Evolutionary conservation across 1,140 invertebrate genomes (phyloP).

Genomic region (Belonocnema kinseyi): DNA sequence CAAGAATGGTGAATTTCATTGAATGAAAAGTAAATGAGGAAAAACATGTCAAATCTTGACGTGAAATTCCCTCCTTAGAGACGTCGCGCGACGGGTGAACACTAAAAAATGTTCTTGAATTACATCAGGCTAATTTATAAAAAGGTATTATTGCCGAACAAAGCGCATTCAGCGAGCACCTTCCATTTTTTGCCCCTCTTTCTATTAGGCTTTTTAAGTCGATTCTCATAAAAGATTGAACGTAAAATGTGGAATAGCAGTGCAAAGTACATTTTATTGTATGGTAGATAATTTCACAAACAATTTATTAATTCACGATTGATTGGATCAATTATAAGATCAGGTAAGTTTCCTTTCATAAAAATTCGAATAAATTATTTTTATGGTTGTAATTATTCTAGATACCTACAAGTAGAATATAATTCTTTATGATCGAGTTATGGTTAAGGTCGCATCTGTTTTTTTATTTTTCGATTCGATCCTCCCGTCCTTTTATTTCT

Average conservation of each 20-base stretch:
- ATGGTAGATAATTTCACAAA: not conserved
- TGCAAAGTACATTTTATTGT: not conserved
- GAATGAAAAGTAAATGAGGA: not conserved
- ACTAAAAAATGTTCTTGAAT: slow-evolving; percentile 45
- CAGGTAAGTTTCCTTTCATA: not conserved
- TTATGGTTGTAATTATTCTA: slow-evolving; percentile 6
- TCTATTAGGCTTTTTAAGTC: slow-evolving; percentile 1
- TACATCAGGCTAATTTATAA: slow-evolving; percentile 58
- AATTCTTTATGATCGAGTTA: not conserved
- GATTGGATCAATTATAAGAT: not conserved
- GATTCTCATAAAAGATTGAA: not conserved
- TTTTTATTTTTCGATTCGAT: slow-evolving; percentile 24
- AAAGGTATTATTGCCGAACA: slow-evolving; percentile 44
- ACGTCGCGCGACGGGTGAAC: not conserved
- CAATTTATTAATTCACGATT: not conserved
- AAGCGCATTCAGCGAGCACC: slow-evolving; percentile 28
- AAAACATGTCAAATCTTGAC: slow-evolving; percentile 3
- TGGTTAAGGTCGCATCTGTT: not conserved
- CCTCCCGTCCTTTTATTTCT: slow-evolving; percentile 21
- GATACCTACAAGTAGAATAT: not conserved
- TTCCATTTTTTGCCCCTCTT: slow-evolving; percentile 28
- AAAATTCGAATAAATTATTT: not conserved
- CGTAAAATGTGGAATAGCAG: not conserved
- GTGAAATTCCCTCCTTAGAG: not conserved
- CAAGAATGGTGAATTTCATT: not conserved